These are phyloP conservation scores for Phortica okadai DNA, from an alignment of 2,888 invertebrate species.

Conservation along the genomic window DNA sequence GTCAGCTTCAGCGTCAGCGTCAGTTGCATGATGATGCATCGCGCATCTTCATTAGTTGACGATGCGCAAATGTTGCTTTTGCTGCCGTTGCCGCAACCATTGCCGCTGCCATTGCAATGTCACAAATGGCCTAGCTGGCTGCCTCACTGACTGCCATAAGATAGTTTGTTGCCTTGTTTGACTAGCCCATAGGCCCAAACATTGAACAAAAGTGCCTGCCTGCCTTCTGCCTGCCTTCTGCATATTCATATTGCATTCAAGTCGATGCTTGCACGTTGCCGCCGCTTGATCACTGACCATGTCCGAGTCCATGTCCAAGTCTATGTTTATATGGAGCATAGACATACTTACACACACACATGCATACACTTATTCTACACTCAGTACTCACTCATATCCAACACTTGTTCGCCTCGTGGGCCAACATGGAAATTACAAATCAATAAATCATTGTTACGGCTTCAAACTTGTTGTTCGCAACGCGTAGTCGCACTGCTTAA, in stretches of 20 bases:
- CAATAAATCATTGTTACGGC: slow-evolving; percentile 62
- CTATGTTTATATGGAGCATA: slow-evolving; percentile 47
- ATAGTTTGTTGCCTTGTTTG: slow-evolving; percentile 38
- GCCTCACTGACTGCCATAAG: slow-evolving; percentile 20
- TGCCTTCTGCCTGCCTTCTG: neutral
- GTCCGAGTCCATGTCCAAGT: slow-evolving; percentile 50
- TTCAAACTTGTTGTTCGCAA: slow-evolving; percentile 33
- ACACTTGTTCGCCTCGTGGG: slow-evolving; percentile 63
- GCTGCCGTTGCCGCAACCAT: neutral
- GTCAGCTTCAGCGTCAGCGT: slow-evolving; percentile 24
- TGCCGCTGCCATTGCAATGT: slow-evolving; percentile 21
- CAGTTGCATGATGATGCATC: slow-evolving; percentile 59
- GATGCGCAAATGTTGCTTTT: slow-evolving; percentile 45
- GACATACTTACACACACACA: slow-evolving; percentile 27
- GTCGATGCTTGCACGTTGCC: slow-evolving; percentile 60
- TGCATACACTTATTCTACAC: slow-evolving; percentile 33
- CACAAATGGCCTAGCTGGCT: neutral
- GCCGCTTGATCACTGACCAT: slow-evolving; percentile 45
- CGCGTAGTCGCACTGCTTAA: slow-evolving; percentile 23
- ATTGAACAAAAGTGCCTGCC: neutral
- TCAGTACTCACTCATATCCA: slow-evolving; percentile 26
- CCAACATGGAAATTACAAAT: slow-evolving; percentile 66
- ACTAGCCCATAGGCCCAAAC: slow-evolving; percentile 11
- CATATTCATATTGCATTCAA: slow-evolving; percentile 62
- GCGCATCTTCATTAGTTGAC: slow-evolving; percentile 70